These are phyloP conservation scores for Ginglymostoma cirratum DNA, from an alignment of 2,113 vertebrate species.

Conservation along the genomic window DNA sequence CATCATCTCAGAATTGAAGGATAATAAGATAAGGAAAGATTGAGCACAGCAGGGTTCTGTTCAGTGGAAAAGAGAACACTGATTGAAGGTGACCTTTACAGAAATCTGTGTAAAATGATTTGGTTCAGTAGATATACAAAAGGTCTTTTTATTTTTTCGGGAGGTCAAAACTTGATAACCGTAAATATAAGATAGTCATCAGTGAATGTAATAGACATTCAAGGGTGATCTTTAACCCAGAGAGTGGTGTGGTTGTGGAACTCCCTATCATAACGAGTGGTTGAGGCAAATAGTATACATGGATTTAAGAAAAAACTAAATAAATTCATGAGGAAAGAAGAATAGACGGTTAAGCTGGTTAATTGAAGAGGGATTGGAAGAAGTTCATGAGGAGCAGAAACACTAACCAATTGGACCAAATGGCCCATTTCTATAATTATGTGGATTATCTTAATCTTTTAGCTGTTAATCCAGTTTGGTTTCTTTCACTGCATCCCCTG, in stretches of 20 bases:
- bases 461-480: not conserved
- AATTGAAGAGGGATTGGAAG: not conserved
- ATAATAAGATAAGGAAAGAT: not conserved
- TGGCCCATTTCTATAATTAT: not conserved
- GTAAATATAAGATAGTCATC: not conserved
- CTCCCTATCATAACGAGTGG: not conserved
- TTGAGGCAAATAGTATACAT: not conserved
- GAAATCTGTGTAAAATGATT: not conserved
- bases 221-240: not conserved
- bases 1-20: not conserved
- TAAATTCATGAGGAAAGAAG: not conserved
- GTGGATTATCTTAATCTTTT: not conserved
- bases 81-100: not conserved
- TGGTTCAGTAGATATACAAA: not conserved
- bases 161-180: not conserved
- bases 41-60: not conserved
- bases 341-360: not conserved
- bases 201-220: not conserved
- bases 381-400: not conserved
- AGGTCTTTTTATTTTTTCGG: not conserved
- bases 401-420: not conserved
- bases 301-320: not conserved
- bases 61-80: not conserved
- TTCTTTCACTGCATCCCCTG: not conserved
- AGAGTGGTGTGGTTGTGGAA: not conserved